These are phyloP conservation scores for Folsomia manolachei DNA, from an alignment of 2,888 invertebrate genomes.

Conservation along the genomic window DNA sequence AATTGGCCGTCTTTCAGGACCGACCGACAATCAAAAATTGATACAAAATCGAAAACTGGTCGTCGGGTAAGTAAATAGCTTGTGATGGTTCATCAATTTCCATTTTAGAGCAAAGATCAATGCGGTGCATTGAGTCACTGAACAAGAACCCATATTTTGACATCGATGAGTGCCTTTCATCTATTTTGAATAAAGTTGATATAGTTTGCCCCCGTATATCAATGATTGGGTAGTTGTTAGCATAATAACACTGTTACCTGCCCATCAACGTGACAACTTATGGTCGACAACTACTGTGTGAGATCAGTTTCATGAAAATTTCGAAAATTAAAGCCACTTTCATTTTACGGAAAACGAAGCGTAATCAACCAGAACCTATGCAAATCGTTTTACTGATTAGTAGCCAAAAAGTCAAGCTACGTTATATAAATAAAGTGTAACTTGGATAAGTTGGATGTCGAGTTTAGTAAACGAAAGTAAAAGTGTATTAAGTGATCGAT, in stretches of 20 bases:
- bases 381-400: neutral
- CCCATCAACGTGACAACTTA: neutral
- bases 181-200: conserved; percentile 2
- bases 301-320: conserved; percentile 19
- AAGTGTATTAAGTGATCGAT: conserved; percentile 8
- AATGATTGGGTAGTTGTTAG: neutral
- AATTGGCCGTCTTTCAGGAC: conserved; percentile 7
- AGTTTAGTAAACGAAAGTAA: conserved; percentile 17
- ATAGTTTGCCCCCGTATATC: neutral
- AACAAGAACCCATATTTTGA: conserved; percentile 15
- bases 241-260: too few relatives aligned
- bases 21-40: conserved; percentile 13
- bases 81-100: conserved; percentile 26
- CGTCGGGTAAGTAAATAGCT: conserved; percentile 9
- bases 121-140: conserved; percentile 31
- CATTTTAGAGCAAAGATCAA: conserved; percentile 47
- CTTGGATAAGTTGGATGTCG: too few relatives aligned
- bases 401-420: neutral
- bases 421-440: too few relatives aligned
- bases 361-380: conserved; percentile 18
- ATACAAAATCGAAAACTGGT: neutral
- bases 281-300: conserved; percentile 18
- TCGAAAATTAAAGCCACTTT: conserved; percentile 17
- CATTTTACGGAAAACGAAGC: conserved; percentile 21
- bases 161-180: conserved; percentile 8